Evolutionary conservation across 2,888 invertebrate genomes (phyloP).

Genomic region (Rhagophthalmus giganteus): DNA sequence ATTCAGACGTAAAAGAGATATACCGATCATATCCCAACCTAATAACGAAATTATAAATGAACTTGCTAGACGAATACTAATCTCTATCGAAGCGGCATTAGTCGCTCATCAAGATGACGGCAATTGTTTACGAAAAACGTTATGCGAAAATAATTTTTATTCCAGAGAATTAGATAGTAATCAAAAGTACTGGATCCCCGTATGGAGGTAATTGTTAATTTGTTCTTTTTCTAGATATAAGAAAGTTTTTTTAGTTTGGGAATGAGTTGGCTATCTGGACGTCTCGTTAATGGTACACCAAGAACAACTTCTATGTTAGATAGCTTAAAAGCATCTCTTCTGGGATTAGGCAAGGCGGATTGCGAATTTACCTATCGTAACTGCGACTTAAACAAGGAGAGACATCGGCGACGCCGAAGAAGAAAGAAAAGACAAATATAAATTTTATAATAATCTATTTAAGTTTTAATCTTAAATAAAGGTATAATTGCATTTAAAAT

Average conservation of each 20-base stretch:
- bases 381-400: constrained; percentile 55
- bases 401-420: constrained; percentile 3
- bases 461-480: too few species aligned
- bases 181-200: constrained; percentile 70
- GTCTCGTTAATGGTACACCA: constrained; percentile 50
- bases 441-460: too few species aligned
- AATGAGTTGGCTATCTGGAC: constrained; percentile 74
- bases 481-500: too few species aligned
- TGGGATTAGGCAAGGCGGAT: constrained; percentile 70
- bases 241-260: constrained; percentile 65
- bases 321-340: constrained; percentile 66
- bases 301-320: constrained; percentile 59
- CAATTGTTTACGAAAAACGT: constrained; percentile 63
- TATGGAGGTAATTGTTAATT: constrained; percentile 83
- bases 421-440: constrained; percentile 9
- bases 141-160: constrained; percentile 70
- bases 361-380: constrained; percentile 64
- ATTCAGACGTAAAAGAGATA: constrained; percentile 49
- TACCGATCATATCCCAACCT: constrained; percentile 40
- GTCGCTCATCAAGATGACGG: constrained; percentile 59
- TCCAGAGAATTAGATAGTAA: constrained; percentile 61
- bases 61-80: constrained; percentile 59
- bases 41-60: constrained; percentile 58
- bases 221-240: too few species aligned
- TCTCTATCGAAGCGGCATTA: constrained; percentile 62